A percentile compares a stretch with the other conserved stretches of the same genome.
Evolutionary conservation across 1,140 invertebrate species (phyloP).

Genomic region (Aphelinus atriplicis): DNA sequence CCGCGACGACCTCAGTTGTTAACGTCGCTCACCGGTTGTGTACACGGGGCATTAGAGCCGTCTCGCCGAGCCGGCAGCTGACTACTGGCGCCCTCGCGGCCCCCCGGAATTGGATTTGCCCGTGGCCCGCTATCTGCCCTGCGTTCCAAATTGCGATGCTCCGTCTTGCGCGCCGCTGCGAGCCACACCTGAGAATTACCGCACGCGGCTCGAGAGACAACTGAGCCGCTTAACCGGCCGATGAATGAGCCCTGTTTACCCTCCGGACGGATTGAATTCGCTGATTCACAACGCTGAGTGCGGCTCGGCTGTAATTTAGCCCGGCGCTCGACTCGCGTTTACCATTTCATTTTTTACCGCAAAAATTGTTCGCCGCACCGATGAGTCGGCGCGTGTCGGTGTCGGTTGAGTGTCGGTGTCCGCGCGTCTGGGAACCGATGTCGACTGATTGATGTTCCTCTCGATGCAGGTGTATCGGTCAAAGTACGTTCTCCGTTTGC

Average conservation of each 20-base stretch:
- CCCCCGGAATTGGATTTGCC: slow-evolving; percentile 26
- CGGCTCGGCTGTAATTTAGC: not conserved
- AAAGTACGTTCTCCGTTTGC: no score
- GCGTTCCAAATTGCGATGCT: slow-evolving; percentile 41
- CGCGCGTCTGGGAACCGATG: no score
- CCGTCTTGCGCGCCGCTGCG: slow-evolving; percentile 22
- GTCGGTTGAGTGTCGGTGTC: no score
- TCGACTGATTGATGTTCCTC: no score
- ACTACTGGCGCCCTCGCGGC: slow-evolving; percentile 11
- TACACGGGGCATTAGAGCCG: slow-evolving; percentile 28
- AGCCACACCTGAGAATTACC: slow-evolving; percentile 32
- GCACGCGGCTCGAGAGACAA: slow-evolving; percentile 34
- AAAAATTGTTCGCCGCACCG: no score
- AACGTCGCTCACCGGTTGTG: slow-evolving; percentile 21
- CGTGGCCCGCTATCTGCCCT: slow-evolving; percentile 29
- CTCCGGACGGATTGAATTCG: slow-evolving; percentile 35
- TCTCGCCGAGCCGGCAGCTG: slow-evolving; percentile 23
- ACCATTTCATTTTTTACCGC: not conserved
- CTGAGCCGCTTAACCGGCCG: slow-evolving; percentile 41
- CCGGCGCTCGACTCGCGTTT: not conserved
- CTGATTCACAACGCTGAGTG: slow-evolving; percentile 1
- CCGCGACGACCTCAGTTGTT: slow-evolving; percentile 16
- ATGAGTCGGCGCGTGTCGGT: no score
- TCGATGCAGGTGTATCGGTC: no score
- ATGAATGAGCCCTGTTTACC: slow-evolving; percentile 38